A percentile compares a stretch with the other conserved stretches of the same genome.
Evolutionary conservation across 1,140 invertebrate genomes (phyloP).

Genomic region (Bombus consobrinus): DNA sequence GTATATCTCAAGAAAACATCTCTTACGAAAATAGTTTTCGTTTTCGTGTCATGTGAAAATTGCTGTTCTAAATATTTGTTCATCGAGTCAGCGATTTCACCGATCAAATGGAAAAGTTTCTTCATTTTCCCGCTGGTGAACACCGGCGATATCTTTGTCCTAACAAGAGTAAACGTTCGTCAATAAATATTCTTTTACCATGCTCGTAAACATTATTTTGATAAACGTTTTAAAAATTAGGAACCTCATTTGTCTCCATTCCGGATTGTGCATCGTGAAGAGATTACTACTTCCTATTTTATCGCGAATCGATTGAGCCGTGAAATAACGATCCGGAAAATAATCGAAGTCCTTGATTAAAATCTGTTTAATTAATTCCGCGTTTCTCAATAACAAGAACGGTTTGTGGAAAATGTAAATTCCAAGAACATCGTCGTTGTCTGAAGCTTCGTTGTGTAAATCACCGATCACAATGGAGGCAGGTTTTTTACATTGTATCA

Average conservation of each 20-base stretch:
- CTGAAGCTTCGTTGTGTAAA: conserved; percentile 59
- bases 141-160: conserved; percentile 79
- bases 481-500: conserved; percentile 59
- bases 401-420: conserved; percentile 76
- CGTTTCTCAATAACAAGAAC: conserved; percentile 68
- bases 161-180: background rate
- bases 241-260: conserved; percentile 77
- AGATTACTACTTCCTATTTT: conserved; percentile 73
- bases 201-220: too few species aligned
- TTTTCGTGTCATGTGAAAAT: conserved; percentile 1
- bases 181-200: background rate
- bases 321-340: conserved; percentile 81
- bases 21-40: conserved; percentile 62
- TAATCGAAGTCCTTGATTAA: conserved; percentile 83
- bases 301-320: conserved; percentile 69
- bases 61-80: conserved; percentile 58
- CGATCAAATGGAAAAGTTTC: conserved; percentile 80
- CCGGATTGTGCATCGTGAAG: conserved; percentile 74
- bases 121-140: conserved; percentile 83
- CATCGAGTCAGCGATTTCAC: conserved; percentile 69
- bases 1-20: conserved; percentile 78
- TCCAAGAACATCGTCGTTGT: conserved; percentile 63
- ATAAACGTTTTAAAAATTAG: background rate
- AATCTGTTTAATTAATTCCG: conserved; percentile 76
- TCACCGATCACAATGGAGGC: conserved; percentile 78